These are phyloP conservation scores for Aspidoscelis tigris DNA, from an alignment of 2,113 vertebrate species.

Conservation along the genomic window DNA sequence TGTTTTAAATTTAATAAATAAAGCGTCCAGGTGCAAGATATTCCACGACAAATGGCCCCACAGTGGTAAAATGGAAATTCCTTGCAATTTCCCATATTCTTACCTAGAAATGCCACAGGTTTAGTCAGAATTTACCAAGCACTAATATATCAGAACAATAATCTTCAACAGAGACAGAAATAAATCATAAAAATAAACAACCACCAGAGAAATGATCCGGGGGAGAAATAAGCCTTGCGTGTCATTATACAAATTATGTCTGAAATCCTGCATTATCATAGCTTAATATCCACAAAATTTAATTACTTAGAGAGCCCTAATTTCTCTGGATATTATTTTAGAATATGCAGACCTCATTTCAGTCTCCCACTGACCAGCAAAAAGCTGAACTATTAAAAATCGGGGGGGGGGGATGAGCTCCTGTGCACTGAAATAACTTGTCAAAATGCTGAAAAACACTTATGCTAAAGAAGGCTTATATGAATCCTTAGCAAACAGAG, in stretches of 20 bases:
- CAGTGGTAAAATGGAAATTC: neutral
- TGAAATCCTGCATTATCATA: conserved; percentile 16
- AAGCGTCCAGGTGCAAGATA: neutral
- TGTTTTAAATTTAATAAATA: neutral
- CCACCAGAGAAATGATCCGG: neutral
- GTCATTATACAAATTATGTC: conserved; percentile 23
- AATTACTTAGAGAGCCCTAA: neutral
- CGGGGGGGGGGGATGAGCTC: neutral
- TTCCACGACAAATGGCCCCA: neutral
- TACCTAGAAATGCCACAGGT: neutral
- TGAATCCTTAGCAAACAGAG: conserved; percentile 2
- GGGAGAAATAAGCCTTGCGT: neutral
- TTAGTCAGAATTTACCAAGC: neutral
- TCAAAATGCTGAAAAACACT: conserved; percentile 29
- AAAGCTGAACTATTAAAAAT: neutral
- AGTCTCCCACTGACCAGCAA: conserved; percentile 18
- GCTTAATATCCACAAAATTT: conserved; percentile 6
- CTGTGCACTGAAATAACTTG: conserved; percentile 14
- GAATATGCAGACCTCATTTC: conserved; percentile 2
- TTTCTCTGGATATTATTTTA: conserved; percentile 2
- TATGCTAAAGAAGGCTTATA: neutral
- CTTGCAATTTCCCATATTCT: neutral
- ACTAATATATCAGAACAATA: neutral
- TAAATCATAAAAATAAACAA: conserved; percentile 19
- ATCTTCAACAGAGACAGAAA: neutral